Evolutionary conservation across 2,888 invertebrate species (phyloP).

Genomic region (Rhagonycha fulva): DNA sequence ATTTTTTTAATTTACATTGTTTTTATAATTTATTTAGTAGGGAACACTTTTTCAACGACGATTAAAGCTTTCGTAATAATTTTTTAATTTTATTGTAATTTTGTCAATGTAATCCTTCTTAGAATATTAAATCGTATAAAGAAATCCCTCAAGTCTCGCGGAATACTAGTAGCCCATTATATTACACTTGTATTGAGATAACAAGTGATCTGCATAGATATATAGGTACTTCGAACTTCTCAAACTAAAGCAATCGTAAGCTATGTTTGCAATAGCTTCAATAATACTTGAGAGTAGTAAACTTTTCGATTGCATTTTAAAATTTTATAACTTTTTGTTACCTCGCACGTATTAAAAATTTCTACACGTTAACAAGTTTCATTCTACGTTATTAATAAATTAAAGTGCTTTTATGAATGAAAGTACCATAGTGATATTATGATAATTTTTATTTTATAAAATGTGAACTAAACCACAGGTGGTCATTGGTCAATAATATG

Average conservation of each 20-base stretch:
- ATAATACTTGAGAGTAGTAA: neutral
- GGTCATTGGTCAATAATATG: no score
- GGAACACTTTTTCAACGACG: neutral
- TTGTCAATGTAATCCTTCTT: neutral
- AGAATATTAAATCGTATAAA: neutral
- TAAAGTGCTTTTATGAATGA: neutral
- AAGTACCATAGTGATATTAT: neutral
- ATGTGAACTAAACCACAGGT: no score
- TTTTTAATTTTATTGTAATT: neutral
- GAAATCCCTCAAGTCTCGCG: neutral
- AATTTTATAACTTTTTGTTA: neutral
- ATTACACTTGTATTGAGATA: neutral
- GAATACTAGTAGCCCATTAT: neutral
- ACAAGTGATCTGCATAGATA: neutral
- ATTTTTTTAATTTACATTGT: slow-evolving; percentile 15
- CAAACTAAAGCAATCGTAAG: neutral
- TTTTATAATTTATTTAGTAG: neutral
- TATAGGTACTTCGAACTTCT: neutral
- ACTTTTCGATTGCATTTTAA: neutral
- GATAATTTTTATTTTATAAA: no score
- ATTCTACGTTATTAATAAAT: neutral
- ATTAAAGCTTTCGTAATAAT: neutral
- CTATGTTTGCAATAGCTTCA: neutral
- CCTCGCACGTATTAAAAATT: neutral
- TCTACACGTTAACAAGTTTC: neutral